These are phyloP conservation scores for Pterois miles DNA, from an alignment of 2,797 vertebrate species.

Conservation along the genomic window DNA sequence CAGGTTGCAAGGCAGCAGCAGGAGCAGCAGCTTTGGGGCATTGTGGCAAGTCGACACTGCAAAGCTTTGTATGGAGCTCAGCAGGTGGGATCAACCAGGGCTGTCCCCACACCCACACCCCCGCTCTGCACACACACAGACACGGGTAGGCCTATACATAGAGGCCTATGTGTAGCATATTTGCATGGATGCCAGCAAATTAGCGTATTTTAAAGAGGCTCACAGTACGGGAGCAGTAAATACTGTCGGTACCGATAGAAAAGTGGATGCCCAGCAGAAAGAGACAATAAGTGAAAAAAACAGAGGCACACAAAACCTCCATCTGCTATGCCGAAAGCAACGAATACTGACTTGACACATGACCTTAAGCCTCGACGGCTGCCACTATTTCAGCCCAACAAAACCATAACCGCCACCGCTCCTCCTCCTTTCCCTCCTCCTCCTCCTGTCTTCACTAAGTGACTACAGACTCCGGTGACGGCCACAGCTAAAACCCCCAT, in stretches of 20 bases:
- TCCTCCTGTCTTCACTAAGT: constrained; percentile 54
- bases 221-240: not conserved
- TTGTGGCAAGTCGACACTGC: constrained; percentile 55
- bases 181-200: not conserved
- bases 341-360: constrained; percentile 61
- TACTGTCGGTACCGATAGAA: not conserved
- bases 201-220: not conserved
- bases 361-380: constrained; percentile 60
- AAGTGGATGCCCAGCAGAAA: constrained; percentile 9
- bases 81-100: constrained; percentile 67
- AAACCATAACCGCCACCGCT: constrained; percentile 31
- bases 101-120: not conserved
- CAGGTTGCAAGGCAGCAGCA: constrained; percentile 49
- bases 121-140: not conserved
- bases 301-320: constrained; percentile 21
- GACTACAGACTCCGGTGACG: constrained; percentile 59
- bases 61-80: constrained; percentile 62
- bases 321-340: constrained; percentile 57
- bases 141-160: constrained; percentile 3
- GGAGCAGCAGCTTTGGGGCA: constrained; percentile 62
- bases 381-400: constrained; percentile 45
- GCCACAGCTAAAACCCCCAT: constrained; percentile 58
- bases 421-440: constrained; percentile 40
- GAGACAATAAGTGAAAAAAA: not conserved
- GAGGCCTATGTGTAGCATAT: constrained; percentile 8